These are phyloP conservation scores for Portunus trituberculatus DNA, from an alignment of 1,140 invertebrate genomes.

Conservation along the genomic window DNA sequence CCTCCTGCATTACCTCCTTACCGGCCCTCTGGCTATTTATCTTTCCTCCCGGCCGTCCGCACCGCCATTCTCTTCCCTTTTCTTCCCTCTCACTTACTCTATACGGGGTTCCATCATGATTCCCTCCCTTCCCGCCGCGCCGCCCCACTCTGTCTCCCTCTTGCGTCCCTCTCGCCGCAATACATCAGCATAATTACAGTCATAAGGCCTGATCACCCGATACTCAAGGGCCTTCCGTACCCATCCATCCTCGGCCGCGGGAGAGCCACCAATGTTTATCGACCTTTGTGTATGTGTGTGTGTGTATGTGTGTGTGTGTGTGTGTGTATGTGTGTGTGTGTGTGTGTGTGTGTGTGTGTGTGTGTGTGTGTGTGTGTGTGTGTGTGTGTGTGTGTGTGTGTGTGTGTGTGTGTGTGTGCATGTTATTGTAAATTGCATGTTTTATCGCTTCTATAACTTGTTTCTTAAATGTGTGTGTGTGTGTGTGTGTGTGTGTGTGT, in stretches of 20 bases:
- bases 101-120: not conserved
- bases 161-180: not conserved
- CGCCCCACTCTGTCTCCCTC: not conserved
- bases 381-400: too few species aligned
- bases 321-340: too few species aligned
- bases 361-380: too few species aligned
- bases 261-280: not conserved
- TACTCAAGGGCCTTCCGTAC: too few species aligned
- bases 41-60: not conserved
- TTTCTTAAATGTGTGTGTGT: too few species aligned
- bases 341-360: too few species aligned
- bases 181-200: not conserved
- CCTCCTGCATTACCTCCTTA: not conserved
- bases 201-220: too few species aligned
- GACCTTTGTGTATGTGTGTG: not conserved
- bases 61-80: not conserved
- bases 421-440: too few species aligned
- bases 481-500: too few species aligned
- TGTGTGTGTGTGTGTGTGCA: too few species aligned
- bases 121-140: not conserved
- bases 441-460: too few species aligned
- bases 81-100: not conserved
- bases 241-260: not conserved
- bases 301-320: not conserved
- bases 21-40: not conserved